Evolutionary conservation across 2,113 vertebrate genomes (phyloP).

Genomic region (Pseudorectes ferrugineus): DNA sequence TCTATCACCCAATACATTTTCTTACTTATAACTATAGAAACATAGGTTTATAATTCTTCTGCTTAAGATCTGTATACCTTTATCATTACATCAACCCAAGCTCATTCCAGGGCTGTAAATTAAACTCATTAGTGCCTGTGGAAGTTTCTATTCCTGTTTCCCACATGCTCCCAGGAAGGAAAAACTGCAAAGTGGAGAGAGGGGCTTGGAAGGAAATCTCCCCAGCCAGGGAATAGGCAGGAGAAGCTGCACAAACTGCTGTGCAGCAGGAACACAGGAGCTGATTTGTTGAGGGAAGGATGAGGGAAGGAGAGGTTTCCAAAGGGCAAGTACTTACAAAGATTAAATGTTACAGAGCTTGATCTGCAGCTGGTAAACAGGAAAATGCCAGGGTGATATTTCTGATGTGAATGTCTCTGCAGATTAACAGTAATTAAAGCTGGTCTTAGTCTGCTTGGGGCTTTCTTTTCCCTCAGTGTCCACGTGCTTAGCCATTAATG

Average conservation of each 20-base stretch:
- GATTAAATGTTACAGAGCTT: conserved; percentile 40
- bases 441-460: background rate
- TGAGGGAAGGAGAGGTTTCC: background rate
- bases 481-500: background rate
- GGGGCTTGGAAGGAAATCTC: background rate
- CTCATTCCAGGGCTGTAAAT: too few species aligned
- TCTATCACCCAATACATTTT: too few species aligned
- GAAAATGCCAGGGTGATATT: conserved; percentile 58
- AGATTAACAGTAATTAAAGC: conserved; percentile 47
- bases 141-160: too few species aligned
- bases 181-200: rapidly evolving
- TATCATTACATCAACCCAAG: too few species aligned
- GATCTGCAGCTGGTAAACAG: conserved; percentile 34
- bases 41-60: too few species aligned
- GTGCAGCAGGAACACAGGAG: background rate
- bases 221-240: too few species aligned
- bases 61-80: too few species aligned
- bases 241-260: background rate
- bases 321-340: conserved; percentile 23
- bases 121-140: too few species aligned
- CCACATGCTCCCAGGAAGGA: background rate
- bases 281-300: background rate
- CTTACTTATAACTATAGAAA: too few species aligned
- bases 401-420: background rate
- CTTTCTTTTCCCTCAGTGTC: background rate